A percentile compares a stretch with the other conserved stretches of the same genome.
These are phyloP conservation scores for Heliconius sara DNA, from an alignment of 2,888 invertebrate species.

Conservation along the genomic window DNA sequence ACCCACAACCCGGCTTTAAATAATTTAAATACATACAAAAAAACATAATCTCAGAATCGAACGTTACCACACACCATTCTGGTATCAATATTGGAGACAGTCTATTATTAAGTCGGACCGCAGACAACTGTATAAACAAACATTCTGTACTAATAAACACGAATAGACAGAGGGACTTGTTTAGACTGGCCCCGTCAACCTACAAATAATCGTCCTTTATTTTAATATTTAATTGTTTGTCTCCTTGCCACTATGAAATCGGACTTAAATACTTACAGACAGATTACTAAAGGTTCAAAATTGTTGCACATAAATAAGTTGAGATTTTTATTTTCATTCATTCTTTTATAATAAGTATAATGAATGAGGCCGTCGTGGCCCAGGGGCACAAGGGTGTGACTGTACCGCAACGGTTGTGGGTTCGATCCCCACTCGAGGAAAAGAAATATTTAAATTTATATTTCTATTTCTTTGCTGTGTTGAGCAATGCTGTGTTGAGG, in stretches of 20 bases:
- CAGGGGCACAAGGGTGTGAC: too few species aligned
- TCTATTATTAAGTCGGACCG: constrained; percentile 45
- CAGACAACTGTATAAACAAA: constrained; percentile 58
- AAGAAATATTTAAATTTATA: too few species aligned
- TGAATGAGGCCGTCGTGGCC: too few species aligned
- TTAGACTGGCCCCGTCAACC: constrained; percentile 57
- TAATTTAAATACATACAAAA: background rate
- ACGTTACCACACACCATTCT: too few species aligned
- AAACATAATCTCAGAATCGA: background rate
- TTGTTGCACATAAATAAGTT: too few species aligned
- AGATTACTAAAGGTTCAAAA: background rate
- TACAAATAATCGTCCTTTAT: constrained; percentile 51
- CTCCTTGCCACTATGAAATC: constrained; percentile 1
- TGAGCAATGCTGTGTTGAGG: too few species aligned
- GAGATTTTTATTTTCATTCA: too few species aligned
- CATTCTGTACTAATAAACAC: constrained; percentile 53
- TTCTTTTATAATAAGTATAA: too few species aligned
- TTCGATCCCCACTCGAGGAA: too few species aligned
- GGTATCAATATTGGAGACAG: constrained; percentile 26
- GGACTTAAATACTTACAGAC: background rate
- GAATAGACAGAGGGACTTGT: constrained; percentile 56
- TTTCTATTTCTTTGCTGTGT: too few species aligned
- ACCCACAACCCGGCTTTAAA: background rate
- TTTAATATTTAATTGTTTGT: constrained; percentile 14
- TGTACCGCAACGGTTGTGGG: too few species aligned